phyloP scores from a whole-genome alignment of 2,888 invertebrate genomes.

The Cephus spinipes region DNA sequence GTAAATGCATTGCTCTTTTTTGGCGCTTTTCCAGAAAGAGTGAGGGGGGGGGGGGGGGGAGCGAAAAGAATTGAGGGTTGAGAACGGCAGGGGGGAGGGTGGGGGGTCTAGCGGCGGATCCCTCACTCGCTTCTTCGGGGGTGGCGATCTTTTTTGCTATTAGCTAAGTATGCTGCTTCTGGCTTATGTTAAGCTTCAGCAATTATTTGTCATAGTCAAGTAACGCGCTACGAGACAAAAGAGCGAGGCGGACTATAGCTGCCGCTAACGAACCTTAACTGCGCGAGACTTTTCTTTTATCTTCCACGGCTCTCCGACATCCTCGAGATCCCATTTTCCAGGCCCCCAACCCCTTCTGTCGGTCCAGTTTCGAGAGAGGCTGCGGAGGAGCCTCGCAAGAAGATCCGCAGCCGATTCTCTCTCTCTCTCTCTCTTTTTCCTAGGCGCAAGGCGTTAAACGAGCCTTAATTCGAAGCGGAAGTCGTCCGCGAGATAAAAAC shows the following conservation, averaged over 20 bases:
- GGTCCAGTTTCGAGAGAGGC: neutral
- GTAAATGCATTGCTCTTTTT: too few species aligned
- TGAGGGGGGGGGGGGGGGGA: neutral
- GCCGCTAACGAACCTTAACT: too few species aligned
- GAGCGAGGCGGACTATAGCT: conserved; percentile 11
- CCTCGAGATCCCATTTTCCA: too few species aligned
- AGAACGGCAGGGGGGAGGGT: too few species aligned
- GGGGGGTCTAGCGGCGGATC: too few species aligned
- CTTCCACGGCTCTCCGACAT: too few species aligned
- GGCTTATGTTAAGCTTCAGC: conserved; percentile 62
- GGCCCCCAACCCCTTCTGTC: too few species aligned
- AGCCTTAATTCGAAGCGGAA: conserved; percentile 6
- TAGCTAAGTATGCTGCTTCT: conserved; percentile 62
- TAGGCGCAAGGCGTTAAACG: neutral
- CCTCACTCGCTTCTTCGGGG: too few species aligned
- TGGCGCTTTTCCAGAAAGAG: too few species aligned
- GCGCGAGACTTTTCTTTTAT: too few species aligned
- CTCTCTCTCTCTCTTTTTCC: conserved; percentile 5
- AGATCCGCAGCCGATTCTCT: neutral
- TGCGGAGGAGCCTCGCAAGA: conserved; percentile 7
- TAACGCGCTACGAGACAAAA: conserved; percentile 38
- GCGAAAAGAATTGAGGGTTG: neutral
- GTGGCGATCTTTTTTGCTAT: conserved; percentile 53
- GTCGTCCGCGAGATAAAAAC: conserved; percentile 1
- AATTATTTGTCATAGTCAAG: conserved; percentile 62